Conservation (phyloP, 64 coral and sea anemone species). For the Trachythela sp. region DNA sequence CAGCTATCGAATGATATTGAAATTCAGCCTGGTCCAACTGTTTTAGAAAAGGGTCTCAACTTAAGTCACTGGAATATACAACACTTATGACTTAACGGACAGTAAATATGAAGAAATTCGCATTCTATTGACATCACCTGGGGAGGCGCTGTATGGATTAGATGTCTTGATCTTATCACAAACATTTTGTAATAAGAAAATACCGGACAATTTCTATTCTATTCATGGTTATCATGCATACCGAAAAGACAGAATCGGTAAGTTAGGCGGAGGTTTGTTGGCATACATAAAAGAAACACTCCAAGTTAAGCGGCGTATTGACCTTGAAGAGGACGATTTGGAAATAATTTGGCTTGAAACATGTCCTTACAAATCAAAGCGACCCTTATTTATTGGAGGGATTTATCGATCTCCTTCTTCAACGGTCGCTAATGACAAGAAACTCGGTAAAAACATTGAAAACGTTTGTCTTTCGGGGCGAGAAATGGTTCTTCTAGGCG, state of each 20-base stretch:
- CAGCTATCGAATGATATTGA: no score
- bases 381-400: conserved; percentile 34
- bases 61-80: no score
- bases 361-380: conserved; percentile 47
- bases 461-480: conserved; percentile 33
- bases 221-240: conserved; percentile 27
- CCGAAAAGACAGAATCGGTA: conserved; percentile 40
- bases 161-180: conserved; percentile 41
- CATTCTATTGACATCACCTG: not conserved
- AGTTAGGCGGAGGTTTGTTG: conserved; percentile 31
- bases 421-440: conserved; percentile 2
- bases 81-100: conserved; percentile 36
- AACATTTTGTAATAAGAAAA: conserved; percentile 34
- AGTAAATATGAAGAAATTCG: conserved; percentile 47
- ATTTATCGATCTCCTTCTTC: conserved; percentile 41
- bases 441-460: conserved; percentile 39
- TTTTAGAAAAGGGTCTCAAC: no score
- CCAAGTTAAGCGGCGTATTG: not conserved
- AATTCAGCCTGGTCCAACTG: no score
- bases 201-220: conserved; percentile 33
- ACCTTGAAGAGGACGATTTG: conserved; percentile 6
- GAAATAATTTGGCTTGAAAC: conserved; percentile 30
- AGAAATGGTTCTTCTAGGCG: conserved; percentile 38
- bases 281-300: conserved; percentile 34
- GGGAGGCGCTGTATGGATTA: not conserved